These are phyloP conservation scores for Ceratina calcarata DNA, from an alignment of 1,140 invertebrate species.

Conservation along the genomic window DNA sequence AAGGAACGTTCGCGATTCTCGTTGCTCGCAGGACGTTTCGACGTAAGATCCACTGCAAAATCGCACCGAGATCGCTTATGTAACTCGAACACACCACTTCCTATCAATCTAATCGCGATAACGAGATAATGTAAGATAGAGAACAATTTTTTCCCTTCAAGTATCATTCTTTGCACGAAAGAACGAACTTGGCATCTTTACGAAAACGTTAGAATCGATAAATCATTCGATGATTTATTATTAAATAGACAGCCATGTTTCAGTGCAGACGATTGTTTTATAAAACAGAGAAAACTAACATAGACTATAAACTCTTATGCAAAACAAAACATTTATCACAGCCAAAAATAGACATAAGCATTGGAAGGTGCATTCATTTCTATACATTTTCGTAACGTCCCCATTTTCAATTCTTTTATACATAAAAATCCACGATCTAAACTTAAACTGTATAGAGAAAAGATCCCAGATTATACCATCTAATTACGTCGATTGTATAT, in stretches of 20 bases:
- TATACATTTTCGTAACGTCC: no score
- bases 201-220: no score
- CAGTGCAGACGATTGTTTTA: no score
- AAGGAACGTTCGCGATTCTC: background rate
- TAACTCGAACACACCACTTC: slow-evolving; percentile 24
- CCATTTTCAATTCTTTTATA: no score
- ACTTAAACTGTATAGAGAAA: slow-evolving; percentile 22
- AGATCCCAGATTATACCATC: slow-evolving; percentile 38
- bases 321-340: no score
- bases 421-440: background rate
- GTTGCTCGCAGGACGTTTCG: background rate
- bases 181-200: no score
- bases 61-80: slow-evolving; percentile 23
- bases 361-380: no score
- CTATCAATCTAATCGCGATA: slow-evolving; percentile 40
- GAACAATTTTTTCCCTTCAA: background rate
- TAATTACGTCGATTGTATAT: slow-evolving; percentile 76
- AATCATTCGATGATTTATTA: no score
- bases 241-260: no score
- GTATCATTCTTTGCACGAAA: no score
- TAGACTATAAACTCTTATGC: no score
- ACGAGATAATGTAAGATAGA: slow-evolving; percentile 24
- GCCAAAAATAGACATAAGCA: no score
- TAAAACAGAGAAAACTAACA: background rate
- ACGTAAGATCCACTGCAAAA: background rate